Base-by-base conservation (phyloP, 2,113 vertebrate genomes). In the Pavo muticus region DNA sequence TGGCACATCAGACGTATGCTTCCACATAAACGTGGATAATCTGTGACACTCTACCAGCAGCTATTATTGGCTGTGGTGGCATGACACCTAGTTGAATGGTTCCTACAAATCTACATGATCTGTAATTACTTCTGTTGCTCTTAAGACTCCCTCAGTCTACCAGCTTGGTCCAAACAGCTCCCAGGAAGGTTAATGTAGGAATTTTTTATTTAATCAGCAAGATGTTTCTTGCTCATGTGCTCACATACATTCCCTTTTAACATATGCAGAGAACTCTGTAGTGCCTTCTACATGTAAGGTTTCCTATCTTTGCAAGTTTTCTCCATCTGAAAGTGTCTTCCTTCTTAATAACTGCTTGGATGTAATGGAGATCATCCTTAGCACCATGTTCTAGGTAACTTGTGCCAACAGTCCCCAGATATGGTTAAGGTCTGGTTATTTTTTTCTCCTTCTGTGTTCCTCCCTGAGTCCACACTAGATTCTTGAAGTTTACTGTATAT, bases 281-380 rank as follows among this genome's bases (percentile, higher is more conserved):
- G n/a, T 30, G 48, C 67, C 56, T 54, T 70, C 7, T 39, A 0
- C 5, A 4, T 64, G 11, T 37, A 59, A 39, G n/a, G 2, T 6
- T 71, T 63, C 23, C 17, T 67, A 30, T 45, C 25, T 77, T 56
- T 87, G 40, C 78, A 54, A 48, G n/a, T 50, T 70, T 52, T 52
- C 47, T 71, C 25, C 18, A 37, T 52, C n/a, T 52, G 37, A 52
- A 71, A 52, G 29, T 57, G n/a, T 83, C 40, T 82, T 6, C 48
- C 15, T 87, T 40, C 63, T 88, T 56, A 63, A 6, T 50, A 60
- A 25, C 50, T 30, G 2, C 1, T 18, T 35, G 10, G 9, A 3
- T 90, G 35, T 12, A 84, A 20, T 69, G 90, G 18, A 44, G 32
- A 20, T 37, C 71, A 27, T 60, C 57, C 25, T 59, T 79, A 65